Evolutionary conservation across 1,140 invertebrate species (phyloP).

Genomic region (Drosophila jambulina): DNA sequence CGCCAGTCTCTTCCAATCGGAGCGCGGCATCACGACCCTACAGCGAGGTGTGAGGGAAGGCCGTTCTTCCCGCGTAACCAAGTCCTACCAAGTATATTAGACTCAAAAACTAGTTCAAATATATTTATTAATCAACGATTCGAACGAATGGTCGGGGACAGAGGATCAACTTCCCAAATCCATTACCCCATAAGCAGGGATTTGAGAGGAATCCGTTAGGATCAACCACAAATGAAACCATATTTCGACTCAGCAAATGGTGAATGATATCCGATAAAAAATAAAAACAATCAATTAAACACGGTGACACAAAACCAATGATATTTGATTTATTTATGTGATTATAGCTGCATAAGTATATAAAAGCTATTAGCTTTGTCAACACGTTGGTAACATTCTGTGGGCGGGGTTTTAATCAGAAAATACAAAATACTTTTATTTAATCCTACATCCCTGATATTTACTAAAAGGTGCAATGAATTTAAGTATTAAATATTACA

Average conservation of each 20-base stretch:
- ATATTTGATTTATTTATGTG: constrained; percentile 7
- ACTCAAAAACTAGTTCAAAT: constrained; percentile 82
- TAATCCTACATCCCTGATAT: background rate
- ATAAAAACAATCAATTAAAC: constrained; percentile 57
- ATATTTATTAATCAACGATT: constrained; percentile 78
- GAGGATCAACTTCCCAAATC: constrained; percentile 23
- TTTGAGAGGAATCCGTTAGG: constrained; percentile 34
- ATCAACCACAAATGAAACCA: constrained; percentile 16
- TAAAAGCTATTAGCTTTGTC: background rate
- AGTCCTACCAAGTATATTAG: constrained; percentile 59
- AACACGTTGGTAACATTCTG: background rate
- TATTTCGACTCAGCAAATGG: constrained; percentile 54
- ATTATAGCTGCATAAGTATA: background rate
- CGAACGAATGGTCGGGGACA: constrained; percentile 41
- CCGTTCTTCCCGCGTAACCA: constrained; percentile 16
- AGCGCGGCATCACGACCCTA: constrained; percentile 53
- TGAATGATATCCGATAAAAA: constrained; percentile 52
- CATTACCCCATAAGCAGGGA: constrained; percentile 28
- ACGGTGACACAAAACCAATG: constrained; percentile 37
- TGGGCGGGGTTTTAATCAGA: background rate
- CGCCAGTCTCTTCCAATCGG: constrained; percentile 23
- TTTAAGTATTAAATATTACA: background rate
- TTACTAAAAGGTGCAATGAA: background rate
- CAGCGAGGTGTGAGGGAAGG: constrained; percentile 59
- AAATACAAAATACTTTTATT: background rate